These are phyloP conservation scores for Euphydryas editha DNA, from an alignment of 2,888 invertebrate species.

Conservation along the genomic window DNA sequence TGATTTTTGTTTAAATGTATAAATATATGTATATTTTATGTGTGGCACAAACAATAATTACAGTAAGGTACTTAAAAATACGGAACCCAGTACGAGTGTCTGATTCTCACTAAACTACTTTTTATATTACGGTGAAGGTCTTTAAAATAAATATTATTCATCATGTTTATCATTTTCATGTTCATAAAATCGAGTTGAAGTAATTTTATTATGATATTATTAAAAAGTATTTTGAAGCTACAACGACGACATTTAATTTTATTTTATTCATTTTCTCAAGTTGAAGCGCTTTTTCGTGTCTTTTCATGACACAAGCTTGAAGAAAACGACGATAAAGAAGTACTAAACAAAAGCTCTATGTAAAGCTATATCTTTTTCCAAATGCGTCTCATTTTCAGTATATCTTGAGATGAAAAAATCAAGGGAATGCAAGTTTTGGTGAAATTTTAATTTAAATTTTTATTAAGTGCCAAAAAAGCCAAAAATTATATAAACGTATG, in stretches of 20 bases:
- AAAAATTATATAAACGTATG: too few relatives aligned
- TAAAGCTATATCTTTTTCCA: constrained; percentile 12
- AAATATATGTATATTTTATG: too few relatives aligned
- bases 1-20: too few relatives aligned
- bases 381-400: constrained; percentile 12
- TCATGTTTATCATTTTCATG: background rate
- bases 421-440: background rate
- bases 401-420: constrained; percentile 8
- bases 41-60: too few relatives aligned
- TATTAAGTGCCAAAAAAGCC: background rate
- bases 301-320: constrained; percentile 31
- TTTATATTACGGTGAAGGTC: background rate
- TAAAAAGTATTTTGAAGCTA: background rate
- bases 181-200: background rate
- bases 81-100: too few relatives aligned
- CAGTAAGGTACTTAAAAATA: too few relatives aligned
- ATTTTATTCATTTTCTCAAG: constrained; percentile 19
- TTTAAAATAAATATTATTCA: background rate
- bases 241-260: constrained; percentile 21
- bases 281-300: constrained; percentile 25
- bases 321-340: constrained; percentile 24
- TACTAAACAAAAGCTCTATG: constrained; percentile 22
- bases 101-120: too few relatives aligned
- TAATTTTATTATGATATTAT: background rate
- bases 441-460: background rate